Base-by-base conservation (phyloP, 2,113 vertebrate species). In the Vidua chalybeata region DNA sequence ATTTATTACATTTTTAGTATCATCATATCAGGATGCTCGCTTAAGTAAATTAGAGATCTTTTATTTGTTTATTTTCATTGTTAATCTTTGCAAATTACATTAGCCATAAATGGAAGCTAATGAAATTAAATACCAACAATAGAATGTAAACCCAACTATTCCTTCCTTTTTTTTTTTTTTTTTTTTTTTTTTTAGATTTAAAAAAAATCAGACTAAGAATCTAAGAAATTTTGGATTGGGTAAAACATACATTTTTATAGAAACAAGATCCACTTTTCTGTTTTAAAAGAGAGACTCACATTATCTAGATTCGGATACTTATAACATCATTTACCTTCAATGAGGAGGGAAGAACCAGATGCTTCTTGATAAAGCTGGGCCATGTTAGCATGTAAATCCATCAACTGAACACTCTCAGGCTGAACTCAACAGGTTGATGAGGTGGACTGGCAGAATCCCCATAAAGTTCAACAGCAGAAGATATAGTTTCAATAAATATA, bases 281-380 rank as follows among this genome's bases (percentile, higher is more conserved):
- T 49, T 84, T 84, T 56, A 39, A 10, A 37, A 62, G n/a, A 48
- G 11, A 51, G 5, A 37, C 1, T 75, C 15, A n/a, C 4, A 23
- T 62, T 78, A 15, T 71, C 18, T 62, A 22, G 11, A 37, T n/a
- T 58, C 23, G 59, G 28, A 43, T 24, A 43, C 13, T 51, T 68
- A 12, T 0, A 30, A 1, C n/a, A n/a, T 35, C 2, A 1, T 84
- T 63, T 66, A 26, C 6, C 5, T 49, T 51, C 30, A 49, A 67
- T 21, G 3, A 51, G 7, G 5, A 56, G 6, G 7, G 21, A 28
- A 90, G 17, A 62, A 27, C 8, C 21, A 48, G 6, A 28, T 26
- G 5, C 1, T 89, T 55, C n/a, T 71, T 80, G 43, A 48, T 4
- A 73, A 84, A 64, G 1, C 3, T 3, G 6, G 62, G 5, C 4